phyloP scores from a whole-genome alignment of 2,888 invertebrate genomes.

The Sclerodermus sp. region DNA sequence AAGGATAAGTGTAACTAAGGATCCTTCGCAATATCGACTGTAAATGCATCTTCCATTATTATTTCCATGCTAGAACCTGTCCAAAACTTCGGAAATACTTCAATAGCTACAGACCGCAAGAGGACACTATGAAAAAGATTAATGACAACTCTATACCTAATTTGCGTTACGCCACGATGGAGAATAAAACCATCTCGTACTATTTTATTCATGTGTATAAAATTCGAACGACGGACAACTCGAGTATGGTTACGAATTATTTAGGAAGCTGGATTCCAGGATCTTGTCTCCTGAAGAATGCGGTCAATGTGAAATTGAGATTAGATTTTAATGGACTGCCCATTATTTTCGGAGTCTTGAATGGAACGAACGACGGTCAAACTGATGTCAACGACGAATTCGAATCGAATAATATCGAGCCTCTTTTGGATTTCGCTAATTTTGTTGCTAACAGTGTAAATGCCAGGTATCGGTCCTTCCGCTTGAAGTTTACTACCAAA shows the following conservation, averaged over 20 bases:
- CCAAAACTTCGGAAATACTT: constrained; percentile 16
- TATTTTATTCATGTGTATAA: constrained; percentile 49
- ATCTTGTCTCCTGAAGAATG: constrained; percentile 28
- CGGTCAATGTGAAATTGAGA: constrained; percentile 41
- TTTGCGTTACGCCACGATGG: constrained; percentile 29
- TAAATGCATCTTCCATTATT: background rate
- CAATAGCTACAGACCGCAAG: background rate
- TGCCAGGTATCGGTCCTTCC: constrained; percentile 60
- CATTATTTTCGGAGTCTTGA: constrained; percentile 57
- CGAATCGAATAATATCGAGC: constrained; percentile 60
- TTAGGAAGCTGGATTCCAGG: constrained; percentile 50
- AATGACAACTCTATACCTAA: constrained; percentile 14
- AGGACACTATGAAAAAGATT: no score
- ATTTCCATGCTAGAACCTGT: constrained; percentile 25
- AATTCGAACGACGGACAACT: constrained; percentile 46
- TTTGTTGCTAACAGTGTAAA: constrained; percentile 61
- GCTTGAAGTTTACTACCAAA: no score
- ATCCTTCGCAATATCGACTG: no score
- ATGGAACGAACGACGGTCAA: constrained; percentile 58
- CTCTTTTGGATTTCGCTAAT: constrained; percentile 57
- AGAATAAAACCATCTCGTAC: constrained; percentile 40
- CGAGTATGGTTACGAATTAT: constrained; percentile 42
- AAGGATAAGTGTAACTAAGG: background rate
- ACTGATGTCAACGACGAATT: constrained; percentile 49
- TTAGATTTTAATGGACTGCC: constrained; percentile 45